These are phyloP conservation scores for Galemys pyrenaicus DNA, from an alignment of 2,113 vertebrate genomes.

Conservation along the genomic window DNA sequence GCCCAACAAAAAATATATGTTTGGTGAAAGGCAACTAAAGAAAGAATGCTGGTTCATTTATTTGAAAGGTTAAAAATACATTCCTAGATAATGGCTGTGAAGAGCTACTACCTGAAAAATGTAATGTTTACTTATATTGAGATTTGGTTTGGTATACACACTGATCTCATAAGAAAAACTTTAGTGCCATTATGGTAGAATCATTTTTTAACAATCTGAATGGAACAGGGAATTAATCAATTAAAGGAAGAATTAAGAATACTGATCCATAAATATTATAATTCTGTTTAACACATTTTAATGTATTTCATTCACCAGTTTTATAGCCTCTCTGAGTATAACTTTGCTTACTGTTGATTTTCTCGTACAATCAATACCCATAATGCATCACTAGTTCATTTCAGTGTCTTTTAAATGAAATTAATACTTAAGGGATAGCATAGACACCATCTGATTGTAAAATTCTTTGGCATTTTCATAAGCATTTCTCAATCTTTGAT, in stretches of 20 bases:
- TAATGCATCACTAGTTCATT: not conserved
- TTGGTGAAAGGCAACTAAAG: not conserved
- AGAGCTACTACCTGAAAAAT: constrained; percentile 16
- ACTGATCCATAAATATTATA: not conserved
- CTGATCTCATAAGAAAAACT: not conserved
- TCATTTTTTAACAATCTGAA: not conserved
- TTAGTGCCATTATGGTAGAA: not conserved
- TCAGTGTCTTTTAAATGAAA: constrained; percentile 44
- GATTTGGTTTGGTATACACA: constrained; percentile 11
- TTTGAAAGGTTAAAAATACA: constrained; percentile 31
- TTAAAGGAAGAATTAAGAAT: constrained; percentile 14
- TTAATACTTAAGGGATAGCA: not conserved
- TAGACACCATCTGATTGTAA: constrained; percentile 5
- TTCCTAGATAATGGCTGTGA: not conserved
- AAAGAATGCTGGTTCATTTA: not conserved
- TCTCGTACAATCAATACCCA: not conserved
- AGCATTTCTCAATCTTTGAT: not conserved
- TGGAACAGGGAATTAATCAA: not conserved
- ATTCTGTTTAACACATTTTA: not conserved
- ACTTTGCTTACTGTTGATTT: not conserved
- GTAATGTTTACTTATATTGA: not conserved
- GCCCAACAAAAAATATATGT: not conserved
- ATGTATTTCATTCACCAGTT: not conserved
- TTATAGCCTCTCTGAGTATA: not conserved
- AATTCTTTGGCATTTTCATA: not conserved